A percentile compares a stretch with the other conserved stretches of the same genome.
Evolutionary conservation across 2,888 invertebrate species (phyloP).

Genomic region (Phania funesta): DNA sequence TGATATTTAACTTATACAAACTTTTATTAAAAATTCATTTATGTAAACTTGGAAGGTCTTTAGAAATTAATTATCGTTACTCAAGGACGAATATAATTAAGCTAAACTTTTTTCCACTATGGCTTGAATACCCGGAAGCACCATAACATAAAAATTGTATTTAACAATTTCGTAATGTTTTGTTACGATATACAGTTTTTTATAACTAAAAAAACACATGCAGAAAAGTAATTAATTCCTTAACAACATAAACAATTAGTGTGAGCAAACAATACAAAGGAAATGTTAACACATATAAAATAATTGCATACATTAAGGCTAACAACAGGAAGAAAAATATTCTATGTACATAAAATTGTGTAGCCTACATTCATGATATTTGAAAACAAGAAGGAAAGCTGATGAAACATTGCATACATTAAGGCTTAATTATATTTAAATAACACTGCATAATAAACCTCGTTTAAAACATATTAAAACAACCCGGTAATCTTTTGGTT

Average conservation of each 20-base stretch:
- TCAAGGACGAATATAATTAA: too few species aligned
- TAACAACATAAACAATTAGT: conserved; percentile 28
- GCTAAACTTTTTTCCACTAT: too few species aligned
- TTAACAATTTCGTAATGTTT: too few species aligned
- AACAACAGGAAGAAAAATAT: background rate
- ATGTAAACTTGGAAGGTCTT: too few species aligned
- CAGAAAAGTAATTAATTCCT: conserved; percentile 33
- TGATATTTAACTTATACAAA: too few species aligned
- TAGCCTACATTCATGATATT: conserved; percentile 34
- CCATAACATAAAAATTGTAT: too few species aligned
- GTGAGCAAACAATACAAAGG: conserved; percentile 20
- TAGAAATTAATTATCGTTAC: too few species aligned
- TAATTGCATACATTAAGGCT: conserved; percentile 33
- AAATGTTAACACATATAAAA: conserved; percentile 41
- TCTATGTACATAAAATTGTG: background rate
- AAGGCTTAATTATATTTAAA: conserved; percentile 57
- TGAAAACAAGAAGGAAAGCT: background rate
- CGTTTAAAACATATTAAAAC: conserved; percentile 15
- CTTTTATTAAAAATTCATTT: too few species aligned
- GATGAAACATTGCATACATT: conserved; percentile 46
- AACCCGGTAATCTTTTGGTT: background rate
- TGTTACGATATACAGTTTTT: background rate
- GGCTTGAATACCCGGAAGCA: too few species aligned
- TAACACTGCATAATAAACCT: conserved; percentile 21
- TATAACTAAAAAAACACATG: background rate